These are phyloP conservation scores for Falcunculus frontatus DNA, from an alignment of 2,113 vertebrate species.

Conservation along the genomic window DNA sequence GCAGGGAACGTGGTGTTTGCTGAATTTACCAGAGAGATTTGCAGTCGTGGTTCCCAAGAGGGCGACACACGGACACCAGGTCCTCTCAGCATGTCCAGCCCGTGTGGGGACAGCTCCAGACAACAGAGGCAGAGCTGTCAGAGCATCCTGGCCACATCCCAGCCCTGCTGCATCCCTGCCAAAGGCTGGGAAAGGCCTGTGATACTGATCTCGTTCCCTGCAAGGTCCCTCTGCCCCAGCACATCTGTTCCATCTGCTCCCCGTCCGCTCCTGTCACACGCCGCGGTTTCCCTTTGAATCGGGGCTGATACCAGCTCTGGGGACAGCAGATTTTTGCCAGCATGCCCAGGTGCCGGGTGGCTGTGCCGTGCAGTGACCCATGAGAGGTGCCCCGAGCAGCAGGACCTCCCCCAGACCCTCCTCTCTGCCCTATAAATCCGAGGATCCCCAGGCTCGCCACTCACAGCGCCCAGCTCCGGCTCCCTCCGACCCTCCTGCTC, in stretches of 20 bases:
- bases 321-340: not conserved
- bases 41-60: not conserved
- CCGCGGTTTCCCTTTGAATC: not conserved
- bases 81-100: not conserved
- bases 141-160: not conserved
- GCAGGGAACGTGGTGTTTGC: not conserved
- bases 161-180: not conserved
- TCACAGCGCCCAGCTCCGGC: not conserved
- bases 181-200: not conserved
- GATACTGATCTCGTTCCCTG: not conserved
- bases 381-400: not conserved
- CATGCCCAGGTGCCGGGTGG: not conserved
- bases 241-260: not conserved
- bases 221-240: slow-evolving; percentile 16
- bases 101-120: not conserved
- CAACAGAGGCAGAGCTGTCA: accelerated
- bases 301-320: not conserved
- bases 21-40: not conserved
- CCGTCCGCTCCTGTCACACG: not conserved
- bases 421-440: slow-evolving; percentile 20
- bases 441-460: not conserved
- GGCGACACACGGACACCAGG: accelerated
- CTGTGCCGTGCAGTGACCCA: not conserved
- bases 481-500: not conserved
- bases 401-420: not conserved